Conservation (phyloP, 2,113 vertebrate species). For the Zosterops lateralis region DNA sequence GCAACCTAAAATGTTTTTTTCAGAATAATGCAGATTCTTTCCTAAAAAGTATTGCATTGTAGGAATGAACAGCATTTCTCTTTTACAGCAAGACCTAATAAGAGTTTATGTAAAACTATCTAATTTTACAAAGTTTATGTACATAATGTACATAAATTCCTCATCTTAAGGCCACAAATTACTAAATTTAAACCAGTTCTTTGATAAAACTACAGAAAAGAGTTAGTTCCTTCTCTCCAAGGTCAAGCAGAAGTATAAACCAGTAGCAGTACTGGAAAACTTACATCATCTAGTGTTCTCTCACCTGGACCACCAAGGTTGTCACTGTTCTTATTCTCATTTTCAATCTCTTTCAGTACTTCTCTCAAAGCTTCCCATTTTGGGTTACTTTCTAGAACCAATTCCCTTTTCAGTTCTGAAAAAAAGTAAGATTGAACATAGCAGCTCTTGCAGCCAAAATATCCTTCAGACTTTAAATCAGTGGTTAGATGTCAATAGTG, state of each 20-base stretch:
- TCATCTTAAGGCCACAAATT: not conserved
- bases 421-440: slow-evolving; percentile 19
- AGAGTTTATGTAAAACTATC: not conserved
- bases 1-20: not conserved
- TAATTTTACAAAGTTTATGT: not conserved
- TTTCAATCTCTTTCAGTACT: slow-evolving; percentile 93
- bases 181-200: not conserved
- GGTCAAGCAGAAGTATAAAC: not conserved
- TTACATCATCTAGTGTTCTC: not conserved
- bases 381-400: slow-evolving; percentile 91
- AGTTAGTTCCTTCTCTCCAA: not conserved
- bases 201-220: not conserved
- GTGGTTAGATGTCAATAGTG: not conserved
- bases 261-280: not conserved
- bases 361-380: slow-evolving; percentile 94
- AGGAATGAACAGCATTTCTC: not conserved
- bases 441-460: not conserved
- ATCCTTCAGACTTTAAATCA: not conserved
- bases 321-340: slow-evolving; percentile 85
- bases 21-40: not conserved
- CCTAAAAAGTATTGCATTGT: not conserved
- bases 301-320: slow-evolving; percentile 83
- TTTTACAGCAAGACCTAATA: not conserved
- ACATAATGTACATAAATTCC: not conserved
- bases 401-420: slow-evolving; percentile 82